Conservation (phyloP, 2,797 vertebrate genomes). For the Eupleurogrammus muticus region DNA sequence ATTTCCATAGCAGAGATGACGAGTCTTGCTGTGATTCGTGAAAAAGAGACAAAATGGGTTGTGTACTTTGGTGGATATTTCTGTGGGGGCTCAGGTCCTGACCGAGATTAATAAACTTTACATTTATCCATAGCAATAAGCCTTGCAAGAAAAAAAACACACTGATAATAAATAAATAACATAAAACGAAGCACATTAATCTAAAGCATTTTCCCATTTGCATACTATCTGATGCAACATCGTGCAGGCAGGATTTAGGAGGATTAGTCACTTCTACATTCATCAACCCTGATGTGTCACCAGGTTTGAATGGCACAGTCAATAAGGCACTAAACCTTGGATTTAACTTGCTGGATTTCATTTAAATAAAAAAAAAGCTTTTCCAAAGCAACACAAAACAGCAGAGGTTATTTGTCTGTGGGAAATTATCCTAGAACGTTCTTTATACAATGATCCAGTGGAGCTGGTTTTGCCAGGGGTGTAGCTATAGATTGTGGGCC, state of each 20-base stretch:
- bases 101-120: slow-evolving; percentile 41
- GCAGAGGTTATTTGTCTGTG: not conserved
- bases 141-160: slow-evolving; percentile 25
- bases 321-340: slow-evolving; percentile 5
- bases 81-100: slow-evolving; percentile 11
- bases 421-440: not conserved
- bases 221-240: slow-evolving; percentile 37
- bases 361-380: slow-evolving; percentile 5
- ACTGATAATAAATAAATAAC: slow-evolving; percentile 37
- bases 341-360: slow-evolving; percentile 34
- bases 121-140: slow-evolving; percentile 33
- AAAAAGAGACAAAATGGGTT: slow-evolving; percentile 38
- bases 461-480: not conserved
- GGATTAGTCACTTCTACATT: slow-evolving; percentile 50
- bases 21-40: slow-evolving; percentile 8
- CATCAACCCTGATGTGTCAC: slow-evolving; percentile 31
- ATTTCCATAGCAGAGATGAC: slow-evolving; percentile 3
- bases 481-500: not conserved
- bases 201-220: slow-evolving; percentile 27
- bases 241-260: slow-evolving; percentile 40
- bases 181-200: slow-evolving; percentile 32
- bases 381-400: slow-evolving; percentile 16
- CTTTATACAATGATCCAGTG: not conserved
- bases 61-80: slow-evolving; percentile 6
- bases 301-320: slow-evolving; percentile 13